Percentiles rank a stretch among this genome's conserved stretches.
These are phyloP conservation scores for Anadara kagoshimensis DNA, from an alignment of 1,140 invertebrate species.

Conservation along the genomic window DNA sequence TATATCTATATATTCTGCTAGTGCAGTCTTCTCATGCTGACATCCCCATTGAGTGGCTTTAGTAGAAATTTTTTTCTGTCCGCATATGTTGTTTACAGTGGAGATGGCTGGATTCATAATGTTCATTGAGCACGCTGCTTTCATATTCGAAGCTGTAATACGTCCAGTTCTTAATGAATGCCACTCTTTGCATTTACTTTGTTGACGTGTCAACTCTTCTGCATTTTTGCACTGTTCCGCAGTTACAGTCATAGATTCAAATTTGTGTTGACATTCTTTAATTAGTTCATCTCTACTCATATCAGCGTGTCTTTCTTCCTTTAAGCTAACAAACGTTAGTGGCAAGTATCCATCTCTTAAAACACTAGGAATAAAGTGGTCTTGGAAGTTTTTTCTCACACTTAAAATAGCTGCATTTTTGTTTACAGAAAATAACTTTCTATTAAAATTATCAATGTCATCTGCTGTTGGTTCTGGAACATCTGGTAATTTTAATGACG, in stretches of 20 bases:
- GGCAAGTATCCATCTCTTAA: slow-evolving; percentile 6
- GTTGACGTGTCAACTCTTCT: slow-evolving; percentile 29
- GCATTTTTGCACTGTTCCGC: slow-evolving; percentile 9
- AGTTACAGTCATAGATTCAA: slow-evolving; percentile 16
- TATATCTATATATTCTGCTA: neutral
- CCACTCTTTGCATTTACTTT: slow-evolving; percentile 36
- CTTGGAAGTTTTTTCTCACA: slow-evolving; percentile 27
- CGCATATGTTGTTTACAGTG: slow-evolving; percentile 19
- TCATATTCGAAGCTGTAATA: slow-evolving; percentile 38
- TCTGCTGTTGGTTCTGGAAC: neutral
- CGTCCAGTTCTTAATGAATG: slow-evolving; percentile 30
- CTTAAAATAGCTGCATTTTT: no score
- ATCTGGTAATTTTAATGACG: neutral
- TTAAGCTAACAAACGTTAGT: slow-evolving; percentile 17
- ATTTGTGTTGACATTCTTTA: slow-evolving; percentile 22
- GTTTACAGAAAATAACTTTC: slow-evolving; percentile 3
- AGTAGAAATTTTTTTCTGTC: slow-evolving; percentile 31
- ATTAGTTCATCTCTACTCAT: neutral
- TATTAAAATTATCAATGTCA: slow-evolving; percentile 2
- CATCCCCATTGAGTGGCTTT: slow-evolving; percentile 30
- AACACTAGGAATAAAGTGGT: slow-evolving; percentile 24
- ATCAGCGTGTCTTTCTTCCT: neutral
- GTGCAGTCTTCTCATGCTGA: slow-evolving; percentile 40
- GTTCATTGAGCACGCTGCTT: slow-evolving; percentile 15
- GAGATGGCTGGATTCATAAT: slow-evolving; percentile 15